Base-by-base conservation (phyloP, 2,113 vertebrate genomes). In the Indicator indicator region DNA sequence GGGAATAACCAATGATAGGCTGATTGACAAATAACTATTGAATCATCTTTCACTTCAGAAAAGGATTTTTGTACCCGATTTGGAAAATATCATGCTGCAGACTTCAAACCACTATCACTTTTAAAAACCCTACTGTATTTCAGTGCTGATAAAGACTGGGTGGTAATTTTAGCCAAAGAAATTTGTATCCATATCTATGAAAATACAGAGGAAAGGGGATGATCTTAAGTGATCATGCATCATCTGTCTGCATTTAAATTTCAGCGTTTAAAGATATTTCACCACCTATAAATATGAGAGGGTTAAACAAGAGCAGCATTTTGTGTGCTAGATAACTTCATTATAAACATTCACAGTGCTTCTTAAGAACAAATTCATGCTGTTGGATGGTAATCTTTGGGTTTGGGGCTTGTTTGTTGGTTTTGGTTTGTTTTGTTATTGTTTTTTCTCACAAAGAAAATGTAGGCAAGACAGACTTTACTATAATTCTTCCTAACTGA, bases 401-500 rank as follows among this genome's bases (percentile, higher is more conserved):
- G 15, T 10, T 26, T 52, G 23, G 50, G 50, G 5, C 21, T 50
- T 23, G 46, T 54, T 12, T 20, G 13, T 42, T 18, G 48, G 48
- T 50, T 64, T 55, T 40, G 6, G 17, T 7, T 8, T 32, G 52
- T 33, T 56, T 56, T 63, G 50, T 56, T 65, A 68, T 74, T 38
- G 42, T 52, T 63, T 21, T 55, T 59, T 72, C 88, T 65, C 33
- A 64, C 38, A 40, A 48, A 17, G 56, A 93, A 94, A 59, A 85
- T 48, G 32, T 38, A 90, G 70, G 48, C 89, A 83, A 95, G 69
- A 88, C 65, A 94, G 86, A 76, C 36, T 90, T 95, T 74, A 26
- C 78, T 83, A 48, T 89, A 94, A 93, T 94, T 96, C 75, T 92
- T 95, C 81, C 83, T 96, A 96, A 97, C 96, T 96, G 50, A n/a